A percentile compares a stretch with the other conserved stretches of the same genome.
phyloP scores from a whole-genome alignment of 1,140 invertebrate species.

The Aphelinus certus region DNA sequence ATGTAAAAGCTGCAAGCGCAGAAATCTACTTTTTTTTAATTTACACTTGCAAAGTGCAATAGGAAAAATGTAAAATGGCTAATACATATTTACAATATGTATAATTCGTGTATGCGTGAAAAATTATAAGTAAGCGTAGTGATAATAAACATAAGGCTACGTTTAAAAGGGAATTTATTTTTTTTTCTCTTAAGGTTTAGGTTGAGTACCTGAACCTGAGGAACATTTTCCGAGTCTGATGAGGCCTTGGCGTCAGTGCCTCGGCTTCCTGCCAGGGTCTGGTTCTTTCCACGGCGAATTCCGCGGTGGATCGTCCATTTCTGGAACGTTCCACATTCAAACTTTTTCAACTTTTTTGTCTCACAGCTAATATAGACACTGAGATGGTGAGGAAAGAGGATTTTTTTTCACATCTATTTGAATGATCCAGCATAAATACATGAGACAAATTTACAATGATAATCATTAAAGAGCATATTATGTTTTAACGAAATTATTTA shows the following conservation, averaged over 20 bases:
- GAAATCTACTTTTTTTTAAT: constrained; percentile 23
- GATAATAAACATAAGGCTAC: constrained; percentile 38
- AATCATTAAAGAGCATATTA: constrained; percentile 22
- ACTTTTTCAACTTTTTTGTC: constrained; percentile 21
- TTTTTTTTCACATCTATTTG: constrained; percentile 2
- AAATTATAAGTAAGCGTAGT: constrained; percentile 38
- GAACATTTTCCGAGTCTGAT: constrained; percentile 64
- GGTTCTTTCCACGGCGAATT: constrained; percentile 77
- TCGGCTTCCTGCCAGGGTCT: constrained; percentile 67
- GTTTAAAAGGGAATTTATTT: constrained; percentile 44
- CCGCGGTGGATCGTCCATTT: constrained; percentile 83
- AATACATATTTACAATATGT: constrained; percentile 2
- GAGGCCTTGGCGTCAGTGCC: constrained; percentile 63
- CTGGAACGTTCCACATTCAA: constrained; percentile 69
- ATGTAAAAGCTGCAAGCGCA: neutral
- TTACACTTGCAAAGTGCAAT: constrained; percentile 8
- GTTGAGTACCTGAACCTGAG: constrained; percentile 64
- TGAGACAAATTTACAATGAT: constrained; percentile 16
- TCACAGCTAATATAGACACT: constrained; percentile 11
- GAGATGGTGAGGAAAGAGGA: constrained; percentile 19
- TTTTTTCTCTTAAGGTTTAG: constrained; percentile 56
- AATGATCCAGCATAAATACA: constrained; percentile 7
- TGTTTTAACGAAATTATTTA: constrained; percentile 1
- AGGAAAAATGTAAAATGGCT: neutral
- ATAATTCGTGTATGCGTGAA: neutral